phyloP scores from a whole-genome alignment of 2,797 vertebrate genomes.

The Remorina albescens region DNA sequence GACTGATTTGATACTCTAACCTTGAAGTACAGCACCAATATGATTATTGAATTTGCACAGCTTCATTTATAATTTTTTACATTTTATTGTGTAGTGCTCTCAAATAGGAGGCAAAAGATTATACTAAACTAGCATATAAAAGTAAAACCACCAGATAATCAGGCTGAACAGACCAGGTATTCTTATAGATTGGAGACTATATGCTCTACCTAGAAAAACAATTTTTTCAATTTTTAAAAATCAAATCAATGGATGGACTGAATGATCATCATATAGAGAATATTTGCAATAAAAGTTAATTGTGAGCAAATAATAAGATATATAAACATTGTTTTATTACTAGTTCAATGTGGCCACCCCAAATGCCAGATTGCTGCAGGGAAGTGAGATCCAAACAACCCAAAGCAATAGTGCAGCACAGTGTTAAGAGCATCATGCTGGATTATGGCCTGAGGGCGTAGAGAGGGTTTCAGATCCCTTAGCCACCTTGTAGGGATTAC shows the following conservation, averaged over 20 bases:
- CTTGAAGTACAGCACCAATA: constrained; percentile 8
- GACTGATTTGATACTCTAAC: constrained; percentile 25
- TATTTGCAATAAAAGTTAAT: not conserved
- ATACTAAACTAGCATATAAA: not conserved
- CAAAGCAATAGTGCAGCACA: constrained; percentile 33
- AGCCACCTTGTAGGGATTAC: constrained; percentile 71
- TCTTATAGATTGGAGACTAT: not conserved
- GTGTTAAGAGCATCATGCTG: constrained; percentile 36
- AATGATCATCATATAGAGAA: not conserved
- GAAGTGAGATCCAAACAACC: constrained; percentile 47
- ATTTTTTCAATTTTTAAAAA: not conserved
- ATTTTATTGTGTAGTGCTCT: not conserved
- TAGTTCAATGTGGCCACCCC: constrained; percentile 10
- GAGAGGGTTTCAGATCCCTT: constrained; percentile 52
- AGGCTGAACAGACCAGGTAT: not conserved
- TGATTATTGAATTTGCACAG: constrained; percentile 13
- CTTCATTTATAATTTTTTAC: constrained; percentile 19
- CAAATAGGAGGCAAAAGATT: not conserved
- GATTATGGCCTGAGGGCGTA: constrained; percentile 60
- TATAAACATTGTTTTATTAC: constrained; percentile 26
- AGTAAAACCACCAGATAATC: not conserved
- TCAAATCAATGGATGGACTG: not conserved
- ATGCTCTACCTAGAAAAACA: not conserved
- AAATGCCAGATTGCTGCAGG: constrained; percentile 42
- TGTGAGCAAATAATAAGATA: not conserved